phyloP scores from a whole-genome alignment of 1,140 invertebrate genomes.

The Drosophila seguyi region DNA sequence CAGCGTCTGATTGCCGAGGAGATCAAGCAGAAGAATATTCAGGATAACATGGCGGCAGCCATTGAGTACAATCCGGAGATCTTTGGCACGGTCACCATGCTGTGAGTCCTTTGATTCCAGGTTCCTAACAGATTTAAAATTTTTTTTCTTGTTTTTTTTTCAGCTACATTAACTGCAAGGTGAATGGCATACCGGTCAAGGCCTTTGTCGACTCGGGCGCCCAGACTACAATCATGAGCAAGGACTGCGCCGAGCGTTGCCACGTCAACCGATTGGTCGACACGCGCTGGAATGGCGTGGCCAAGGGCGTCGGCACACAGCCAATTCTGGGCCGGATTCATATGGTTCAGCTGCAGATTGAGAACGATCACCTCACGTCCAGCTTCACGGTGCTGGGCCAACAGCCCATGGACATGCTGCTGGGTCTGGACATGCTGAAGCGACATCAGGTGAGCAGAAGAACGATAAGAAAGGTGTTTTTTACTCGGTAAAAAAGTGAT shows the following conservation, averaged over 20 bases:
- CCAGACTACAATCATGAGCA: constrained; percentile 97
- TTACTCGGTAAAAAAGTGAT: not conserved
- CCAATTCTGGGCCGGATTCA: constrained; percentile 98
- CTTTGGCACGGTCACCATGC: constrained; percentile 98
- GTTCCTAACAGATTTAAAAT: not conserved
- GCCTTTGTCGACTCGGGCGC: constrained; percentile 99
- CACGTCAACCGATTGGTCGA: constrained; percentile 98
- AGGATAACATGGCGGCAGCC: constrained; percentile 99
- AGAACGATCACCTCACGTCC: constrained; percentile 96
- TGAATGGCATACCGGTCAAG: constrained; percentile 98
- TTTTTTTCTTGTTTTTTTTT: no score
- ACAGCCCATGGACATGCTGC: constrained; percentile 99
- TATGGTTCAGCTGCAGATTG: constrained; percentile 98
- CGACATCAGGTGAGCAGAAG: constrained; percentile 93
- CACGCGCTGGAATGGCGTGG: constrained; percentile 95
- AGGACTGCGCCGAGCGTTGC: constrained; percentile 96
- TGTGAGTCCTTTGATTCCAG: constrained; percentile 87
- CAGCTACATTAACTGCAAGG: constrained; percentile 95
- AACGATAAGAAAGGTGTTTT: no score
- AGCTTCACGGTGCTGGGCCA: constrained; percentile 99
- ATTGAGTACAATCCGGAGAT: constrained; percentile 99
- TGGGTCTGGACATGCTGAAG: constrained; percentile 98
- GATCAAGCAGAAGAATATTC: constrained; percentile 97
- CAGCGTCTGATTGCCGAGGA: constrained; percentile 98
- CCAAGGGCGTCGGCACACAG: constrained; percentile 98